Conservation (phyloP, 1,140 invertebrate species). For the Saccostrea glomerata region DNA sequence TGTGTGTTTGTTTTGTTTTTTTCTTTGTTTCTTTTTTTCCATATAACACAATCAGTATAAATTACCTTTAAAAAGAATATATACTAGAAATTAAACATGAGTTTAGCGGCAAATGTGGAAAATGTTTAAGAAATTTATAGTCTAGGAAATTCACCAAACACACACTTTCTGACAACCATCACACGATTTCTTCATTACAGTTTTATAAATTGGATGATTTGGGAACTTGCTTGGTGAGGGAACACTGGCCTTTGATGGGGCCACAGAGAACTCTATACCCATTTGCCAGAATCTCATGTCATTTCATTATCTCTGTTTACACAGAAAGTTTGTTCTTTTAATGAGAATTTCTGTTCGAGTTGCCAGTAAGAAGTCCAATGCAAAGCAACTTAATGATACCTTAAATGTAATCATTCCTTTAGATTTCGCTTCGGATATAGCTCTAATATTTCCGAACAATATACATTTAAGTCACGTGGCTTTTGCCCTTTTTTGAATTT, state of each 20-base stretch:
- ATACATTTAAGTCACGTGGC: neutral
- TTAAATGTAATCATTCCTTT: neutral
- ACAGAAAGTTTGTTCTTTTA: constrained; percentile 23
- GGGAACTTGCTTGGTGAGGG: neutral
- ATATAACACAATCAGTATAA: no score
- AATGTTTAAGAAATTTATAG: no score
- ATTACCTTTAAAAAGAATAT: no score
- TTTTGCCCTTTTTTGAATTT: neutral
- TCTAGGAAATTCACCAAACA: no score
- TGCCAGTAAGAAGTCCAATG: neutral
- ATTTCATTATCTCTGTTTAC: constrained; percentile 34
- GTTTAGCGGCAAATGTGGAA: no score
- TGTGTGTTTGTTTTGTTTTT: no score
- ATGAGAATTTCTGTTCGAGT: constrained; percentile 15
- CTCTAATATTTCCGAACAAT: neutral
- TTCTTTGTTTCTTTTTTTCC: no score
- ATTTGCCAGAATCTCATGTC: constrained; percentile 2
- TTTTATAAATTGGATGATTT: neutral
- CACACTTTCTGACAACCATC: no score
- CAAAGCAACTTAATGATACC: neutral
- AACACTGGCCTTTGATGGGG: neutral
- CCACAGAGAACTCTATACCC: neutral
- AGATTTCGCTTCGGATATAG: neutral
- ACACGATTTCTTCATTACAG: no score
- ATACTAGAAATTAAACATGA: no score